Percentiles rank a stretch among this genome's conserved stretches.
phyloP scores from a whole-genome alignment of 1,140 invertebrate species.

The Diorhabda elongata region DNA sequence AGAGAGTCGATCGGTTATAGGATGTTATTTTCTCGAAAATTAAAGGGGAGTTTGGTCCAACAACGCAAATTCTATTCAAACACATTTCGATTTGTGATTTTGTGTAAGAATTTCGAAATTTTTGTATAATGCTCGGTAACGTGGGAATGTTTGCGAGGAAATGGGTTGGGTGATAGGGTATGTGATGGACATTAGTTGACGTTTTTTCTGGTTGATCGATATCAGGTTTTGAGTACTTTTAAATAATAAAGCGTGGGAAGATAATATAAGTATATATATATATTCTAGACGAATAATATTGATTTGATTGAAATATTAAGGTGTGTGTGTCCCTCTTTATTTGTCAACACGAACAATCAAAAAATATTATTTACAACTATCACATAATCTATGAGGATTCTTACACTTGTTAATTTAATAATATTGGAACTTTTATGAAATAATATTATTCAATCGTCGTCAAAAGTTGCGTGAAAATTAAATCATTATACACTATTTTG shows the following conservation, averaged over 20 bases:
- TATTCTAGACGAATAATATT: no score
- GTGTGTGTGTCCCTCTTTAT: no score
- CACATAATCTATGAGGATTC: no score
- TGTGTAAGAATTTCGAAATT: conserved; percentile 19
- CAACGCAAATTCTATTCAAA: conserved; percentile 3
- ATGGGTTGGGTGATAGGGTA: conserved; percentile 17
- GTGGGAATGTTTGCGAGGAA: conserved; percentile 5
- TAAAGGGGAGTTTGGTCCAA: not conserved
- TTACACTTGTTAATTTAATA: no score
- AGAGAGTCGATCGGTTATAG: not conserved
- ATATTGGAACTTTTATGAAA: no score
- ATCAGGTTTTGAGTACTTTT: conserved; percentile 4
- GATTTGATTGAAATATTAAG: no score
- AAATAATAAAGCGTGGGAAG: conserved; percentile 8
- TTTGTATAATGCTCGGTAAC: conserved; percentile 15
- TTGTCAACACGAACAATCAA: no score
- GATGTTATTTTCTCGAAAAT: conserved; percentile 4
- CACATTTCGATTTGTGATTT: conserved; percentile 16
- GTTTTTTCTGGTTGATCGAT: conserved; percentile 11
- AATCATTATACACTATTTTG: no score
- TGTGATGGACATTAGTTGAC: conserved; percentile 14
- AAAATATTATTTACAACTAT: no score
- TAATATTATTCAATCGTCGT: no score
- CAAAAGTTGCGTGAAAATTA: no score
- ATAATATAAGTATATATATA: not conserved